Base-by-base conservation (phyloP, 2,888 invertebrate species). In the Drosophila paracracens region DNA sequence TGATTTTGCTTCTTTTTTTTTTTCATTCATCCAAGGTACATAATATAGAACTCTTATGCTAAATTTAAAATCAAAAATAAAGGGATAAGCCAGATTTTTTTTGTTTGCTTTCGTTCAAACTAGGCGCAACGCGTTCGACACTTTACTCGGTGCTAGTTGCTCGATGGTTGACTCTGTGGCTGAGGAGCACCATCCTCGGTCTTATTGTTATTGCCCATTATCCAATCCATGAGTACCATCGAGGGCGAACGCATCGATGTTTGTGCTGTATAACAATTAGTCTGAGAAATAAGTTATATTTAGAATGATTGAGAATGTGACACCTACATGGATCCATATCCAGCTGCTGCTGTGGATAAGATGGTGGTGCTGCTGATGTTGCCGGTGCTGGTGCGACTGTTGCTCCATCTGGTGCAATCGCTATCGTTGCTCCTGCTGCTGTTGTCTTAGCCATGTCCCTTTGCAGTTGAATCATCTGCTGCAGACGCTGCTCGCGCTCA, bases 241-340 rank as follows among this genome's bases (percentile, higher is more conserved):
- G 97, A 95, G 35, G 97, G 96, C 91, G 96, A 96, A 92, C 97
- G 96, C 58, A 95, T 95, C 91, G 96, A 96, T 89, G 96, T 95
- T 91, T 96, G 96, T 83, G 96, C 97, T 97, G 65, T 16, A 16
- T 29, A 21, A n/a, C 25, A 27, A 38, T n/a, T 31, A 52, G 7
- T 56, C 13, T 18, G 6, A 27, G 8, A 13, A 29, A 13, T 38
- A 56, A 71, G 40, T 21, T 16, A 1, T 31, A 25, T 36, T 29
- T n/a, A n/a, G 29, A 36, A 60, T 16, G 5, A 5, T 35, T 16
- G 1, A n/a, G 27, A 10, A 21, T 1, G 10, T 51, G 5, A 33
- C 38, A 52, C 61, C 50, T 51, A 97, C 97, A 96, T 74, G 96
- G 94, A 92, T 96, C 96, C 63, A 96, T 96, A 92, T 96, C 96